Conservation (phyloP, 2,113 vertebrate genomes). For the Grus americana region DNA sequence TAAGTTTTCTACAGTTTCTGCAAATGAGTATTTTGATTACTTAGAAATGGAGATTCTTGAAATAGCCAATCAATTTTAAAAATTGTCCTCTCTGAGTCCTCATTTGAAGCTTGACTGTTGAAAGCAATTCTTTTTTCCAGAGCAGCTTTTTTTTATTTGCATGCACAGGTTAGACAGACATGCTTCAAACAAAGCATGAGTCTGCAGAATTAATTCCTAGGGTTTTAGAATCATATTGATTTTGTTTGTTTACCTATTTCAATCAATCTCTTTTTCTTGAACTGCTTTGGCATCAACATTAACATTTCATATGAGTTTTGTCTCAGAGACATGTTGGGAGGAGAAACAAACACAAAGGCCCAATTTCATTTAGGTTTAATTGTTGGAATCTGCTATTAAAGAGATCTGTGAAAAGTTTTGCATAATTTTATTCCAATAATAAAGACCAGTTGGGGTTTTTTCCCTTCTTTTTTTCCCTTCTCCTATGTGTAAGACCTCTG, state of each 20-base stretch:
- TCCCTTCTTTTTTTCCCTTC: accelerated
- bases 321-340: background rate
- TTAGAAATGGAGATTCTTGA: background rate
- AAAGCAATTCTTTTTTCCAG: background rate
- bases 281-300: background rate
- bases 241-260: background rate
- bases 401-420: background rate
- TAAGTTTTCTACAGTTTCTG: background rate
- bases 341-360: background rate
- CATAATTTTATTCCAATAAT: background rate
- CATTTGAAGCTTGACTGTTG: background rate
- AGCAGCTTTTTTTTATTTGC: background rate
- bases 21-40: background rate
- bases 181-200: background rate
- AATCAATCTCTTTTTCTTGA: background rate
- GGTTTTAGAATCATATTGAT: background rate
- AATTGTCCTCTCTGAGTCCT: background rate
- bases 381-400: background rate
- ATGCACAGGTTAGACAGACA: background rate
- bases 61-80: background rate
- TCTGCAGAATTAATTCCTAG: background rate
- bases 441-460: background rate
- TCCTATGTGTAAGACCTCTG: background rate
- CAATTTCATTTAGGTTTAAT: background rate
- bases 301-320: background rate